Conservation (phyloP, 53 echinoderm and acorn worm genomes). For the Mesocentrotus franciscanus region DNA sequence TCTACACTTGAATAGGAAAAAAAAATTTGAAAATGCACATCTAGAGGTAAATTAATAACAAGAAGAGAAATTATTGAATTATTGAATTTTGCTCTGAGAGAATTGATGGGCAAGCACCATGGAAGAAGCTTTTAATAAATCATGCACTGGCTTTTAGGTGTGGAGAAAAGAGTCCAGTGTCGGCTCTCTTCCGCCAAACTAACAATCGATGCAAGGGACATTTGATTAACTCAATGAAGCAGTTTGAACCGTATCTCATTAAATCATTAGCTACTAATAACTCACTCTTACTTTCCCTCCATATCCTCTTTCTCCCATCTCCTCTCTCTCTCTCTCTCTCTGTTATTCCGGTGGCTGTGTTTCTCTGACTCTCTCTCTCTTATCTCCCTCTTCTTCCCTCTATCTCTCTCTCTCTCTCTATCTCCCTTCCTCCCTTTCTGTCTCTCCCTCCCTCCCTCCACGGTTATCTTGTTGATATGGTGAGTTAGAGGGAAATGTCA, state of each 20-base stretch:
- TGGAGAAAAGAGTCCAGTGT: neutral
- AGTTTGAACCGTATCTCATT: conserved; percentile 30
- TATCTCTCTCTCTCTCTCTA: neutral
- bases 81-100: neutral
- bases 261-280: conserved; percentile 52
- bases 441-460: neutral
- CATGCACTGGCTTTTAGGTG: conserved; percentile 9
- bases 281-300: neutral
- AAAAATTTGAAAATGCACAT: neutral
- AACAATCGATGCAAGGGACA: conserved; percentile 43
- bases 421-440: neutral
- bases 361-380: too few relatives aligned
- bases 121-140: conserved; percentile 50
- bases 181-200: neutral
- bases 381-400: too few relatives aligned
- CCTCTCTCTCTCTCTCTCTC: neutral
- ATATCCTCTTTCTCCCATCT: neutral
- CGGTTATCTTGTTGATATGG: neutral
- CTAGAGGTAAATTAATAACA: neutral
- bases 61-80: conserved; percentile 32
- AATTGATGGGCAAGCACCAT: conserved; percentile 4
- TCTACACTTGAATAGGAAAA: neutral
- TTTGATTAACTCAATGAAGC: conserved; percentile 17
- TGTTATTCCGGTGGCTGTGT: neutral
- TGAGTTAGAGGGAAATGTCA: conserved; percentile 45